phyloP scores from a whole-genome alignment of 2,888 invertebrate species.

The Eurytoma adleriae region DNA sequence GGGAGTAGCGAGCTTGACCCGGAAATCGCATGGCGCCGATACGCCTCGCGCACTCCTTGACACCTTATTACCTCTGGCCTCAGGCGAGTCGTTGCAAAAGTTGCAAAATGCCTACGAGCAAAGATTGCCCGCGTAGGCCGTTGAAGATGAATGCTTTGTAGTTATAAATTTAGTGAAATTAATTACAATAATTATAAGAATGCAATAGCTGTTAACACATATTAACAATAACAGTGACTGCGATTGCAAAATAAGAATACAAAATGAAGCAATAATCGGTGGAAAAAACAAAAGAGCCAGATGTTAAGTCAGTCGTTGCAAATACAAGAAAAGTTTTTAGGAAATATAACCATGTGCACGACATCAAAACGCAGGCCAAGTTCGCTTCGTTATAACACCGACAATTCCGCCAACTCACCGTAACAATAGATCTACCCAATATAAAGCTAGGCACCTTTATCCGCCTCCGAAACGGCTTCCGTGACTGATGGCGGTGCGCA shows the following conservation, averaged over 20 bases:
- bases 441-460: conserved; percentile 39
- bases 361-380: conserved; percentile 45
- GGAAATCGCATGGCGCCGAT: conserved; percentile 66
- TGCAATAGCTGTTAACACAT: too few species aligned
- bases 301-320: background rate
- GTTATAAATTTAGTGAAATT: too few species aligned
- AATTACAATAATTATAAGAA: too few species aligned
- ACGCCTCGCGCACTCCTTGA: conserved; percentile 65
- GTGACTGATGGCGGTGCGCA: conserved; percentile 15
- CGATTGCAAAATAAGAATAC: too few species aligned
- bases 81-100: conserved; percentile 57
- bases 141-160: too few species aligned
- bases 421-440: conserved; percentile 47
- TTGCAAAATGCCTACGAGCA: too few species aligned
- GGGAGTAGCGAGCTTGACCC: conserved; percentile 64
- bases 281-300: too few species aligned
- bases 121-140: too few species aligned
- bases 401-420: conserved; percentile 39
- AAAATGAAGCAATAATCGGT: too few species aligned
- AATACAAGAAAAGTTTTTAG: conserved; percentile 30
- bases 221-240: too few species aligned
- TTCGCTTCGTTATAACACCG: conserved; percentile 26
- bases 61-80: conserved; percentile 69
- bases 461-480: conserved; percentile 46
- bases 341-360: conserved; percentile 23